A percentile compares a stretch with the other conserved stretches of the same genome.
These are phyloP conservation scores for Ginglymostoma cirratum DNA, from an alignment of 2,113 vertebrate species.

Conservation along the genomic window DNA sequence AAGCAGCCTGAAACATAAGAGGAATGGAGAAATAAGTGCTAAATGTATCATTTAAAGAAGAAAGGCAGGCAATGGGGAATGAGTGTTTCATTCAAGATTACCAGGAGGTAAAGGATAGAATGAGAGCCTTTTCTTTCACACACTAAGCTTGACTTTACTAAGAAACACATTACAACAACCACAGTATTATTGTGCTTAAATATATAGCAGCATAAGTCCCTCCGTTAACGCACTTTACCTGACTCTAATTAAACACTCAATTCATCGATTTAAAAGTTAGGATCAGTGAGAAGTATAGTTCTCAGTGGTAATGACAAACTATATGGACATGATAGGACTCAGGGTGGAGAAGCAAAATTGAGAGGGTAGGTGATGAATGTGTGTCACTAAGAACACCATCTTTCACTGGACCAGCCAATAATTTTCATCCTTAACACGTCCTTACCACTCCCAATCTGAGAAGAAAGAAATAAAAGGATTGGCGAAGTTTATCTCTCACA, in stretches of 20 bases:
- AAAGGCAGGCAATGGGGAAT: background rate
- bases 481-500: background rate
- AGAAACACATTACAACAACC: too few relatives aligned
- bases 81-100: background rate
- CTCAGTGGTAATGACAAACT: background rate
- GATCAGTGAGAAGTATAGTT: background rate
- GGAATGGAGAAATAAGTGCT: background rate
- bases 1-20: background rate
- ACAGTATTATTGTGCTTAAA: too few relatives aligned
- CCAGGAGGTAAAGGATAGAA: background rate
- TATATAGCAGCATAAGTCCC: too few relatives aligned
- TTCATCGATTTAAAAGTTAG: background rate
- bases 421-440: background rate
- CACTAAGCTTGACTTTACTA: too few relatives aligned
- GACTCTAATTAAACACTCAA: too few relatives aligned
- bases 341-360: background rate
- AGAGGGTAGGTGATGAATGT: background rate
- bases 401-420: background rate
- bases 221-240: too few relatives aligned
- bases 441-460: background rate
- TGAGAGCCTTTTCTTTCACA: background rate
- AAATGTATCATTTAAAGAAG: background rate
- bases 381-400: background rate
- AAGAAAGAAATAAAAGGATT: background rate
- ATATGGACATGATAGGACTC: background rate